A percentile compares a stretch with the other conserved stretches of the same genome.
These are phyloP conservation scores for Diadophis punctatus DNA, from an alignment of 2,113 vertebrate species.

Conservation along the genomic window DNA sequence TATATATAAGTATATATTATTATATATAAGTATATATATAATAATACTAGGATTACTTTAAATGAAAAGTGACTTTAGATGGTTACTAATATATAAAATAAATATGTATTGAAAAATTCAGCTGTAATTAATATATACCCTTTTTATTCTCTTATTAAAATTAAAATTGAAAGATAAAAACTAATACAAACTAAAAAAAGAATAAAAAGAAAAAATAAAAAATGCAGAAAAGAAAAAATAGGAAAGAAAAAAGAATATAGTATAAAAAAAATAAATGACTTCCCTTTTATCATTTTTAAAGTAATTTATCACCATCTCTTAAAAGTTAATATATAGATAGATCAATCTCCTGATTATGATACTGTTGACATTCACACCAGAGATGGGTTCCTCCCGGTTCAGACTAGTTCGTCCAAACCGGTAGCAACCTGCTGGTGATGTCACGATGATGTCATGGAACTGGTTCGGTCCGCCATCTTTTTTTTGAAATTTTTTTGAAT, in stretches of 20 bases:
- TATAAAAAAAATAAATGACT: neutral
- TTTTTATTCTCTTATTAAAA: neutral
- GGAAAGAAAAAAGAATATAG: neutral
- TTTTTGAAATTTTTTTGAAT: too few relatives aligned
- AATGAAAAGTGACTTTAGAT: neutral
- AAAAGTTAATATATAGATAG: neutral
- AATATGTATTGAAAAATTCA: neutral
- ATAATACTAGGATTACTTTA: neutral
- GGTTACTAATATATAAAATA: neutral
- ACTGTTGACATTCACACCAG: neutral
- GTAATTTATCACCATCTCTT: neutral
- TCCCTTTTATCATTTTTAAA: neutral
- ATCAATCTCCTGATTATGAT: neutral
- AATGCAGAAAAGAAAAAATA: neutral
- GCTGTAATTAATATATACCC: neutral
- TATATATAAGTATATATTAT: too few relatives aligned
- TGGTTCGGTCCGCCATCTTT: too few relatives aligned
- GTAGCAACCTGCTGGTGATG: too few relatives aligned
- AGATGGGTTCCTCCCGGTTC: too few relatives aligned
- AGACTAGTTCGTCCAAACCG: too few relatives aligned
- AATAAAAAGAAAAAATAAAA: neutral
- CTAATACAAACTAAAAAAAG: neutral
- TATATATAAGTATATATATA: too few relatives aligned
- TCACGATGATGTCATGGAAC: too few relatives aligned
- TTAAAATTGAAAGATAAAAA: neutral